Base-by-base conservation (phyloP, 1,140 invertebrate species). In the Zophobas morio region DNA sequence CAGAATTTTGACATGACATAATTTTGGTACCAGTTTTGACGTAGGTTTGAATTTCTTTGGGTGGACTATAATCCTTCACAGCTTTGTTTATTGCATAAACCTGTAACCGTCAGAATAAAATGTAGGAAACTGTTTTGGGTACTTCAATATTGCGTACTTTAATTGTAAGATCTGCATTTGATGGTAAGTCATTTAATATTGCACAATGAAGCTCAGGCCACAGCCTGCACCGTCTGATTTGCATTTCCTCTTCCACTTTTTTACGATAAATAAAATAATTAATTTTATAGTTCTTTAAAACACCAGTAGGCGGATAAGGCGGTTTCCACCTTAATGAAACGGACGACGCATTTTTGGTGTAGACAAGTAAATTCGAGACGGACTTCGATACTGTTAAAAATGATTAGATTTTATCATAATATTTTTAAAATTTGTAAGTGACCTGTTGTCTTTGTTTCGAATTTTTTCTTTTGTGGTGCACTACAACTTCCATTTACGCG, bases 271-370 rank as follows among this genome's bases (percentile, higher is more conserved):
- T 6, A 46, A n/a, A 36, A 39, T 1, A 6, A 37, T 6, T 20
- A 70, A 40, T 6, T 39, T 35, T 1, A 39, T 35, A 70, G 20
- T 70, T 6, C n/a, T 70, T 5, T 1, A 70, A 70, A 3, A n/a
- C n/a, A 8, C 63, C 63, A 39, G 34, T 70, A 6, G 63, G 63
- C 1, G 63, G 63, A 39, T 70, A 39, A 4, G 63, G 63, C 40
- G 32, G 32, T 32, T 39, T 70, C 32, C 32, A 70, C 4, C 63
- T 36, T 36, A 70, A 0, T 5, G 63, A 70, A 40, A 70, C 36
- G 20, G 63, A 70, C 2, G 3, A 6, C 8, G 2, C 32, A 40
- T 40, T 36, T 0, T 6, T 70, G 4, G 34, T 1, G 32, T 70
- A 70, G 4, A 70, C 36, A 3, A 20, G 8, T 5, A 39, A 6